These are phyloP conservation scores for Ischnus inquisitorius DNA, from an alignment of 2,888 invertebrate genomes.

Conservation along the genomic window DNA sequence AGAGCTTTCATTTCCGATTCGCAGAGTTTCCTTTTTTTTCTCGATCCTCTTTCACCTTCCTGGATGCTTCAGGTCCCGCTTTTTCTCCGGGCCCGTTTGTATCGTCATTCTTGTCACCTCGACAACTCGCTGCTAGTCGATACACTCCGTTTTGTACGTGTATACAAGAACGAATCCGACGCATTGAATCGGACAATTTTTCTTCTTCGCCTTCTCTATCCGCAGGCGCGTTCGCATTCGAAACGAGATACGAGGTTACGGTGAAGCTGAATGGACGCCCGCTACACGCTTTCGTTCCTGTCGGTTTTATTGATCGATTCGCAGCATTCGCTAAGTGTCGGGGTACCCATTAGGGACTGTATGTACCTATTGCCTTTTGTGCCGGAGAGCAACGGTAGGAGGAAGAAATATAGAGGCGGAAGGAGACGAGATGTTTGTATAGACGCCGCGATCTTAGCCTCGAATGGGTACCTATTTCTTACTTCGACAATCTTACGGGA, in stretches of 20 bases:
- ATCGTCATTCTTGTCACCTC: slow-evolving; percentile 18
- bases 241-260: slow-evolving; percentile 35
- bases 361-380: slow-evolving; percentile 61
- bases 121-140: slow-evolving; percentile 22
- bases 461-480: slow-evolving; percentile 33
- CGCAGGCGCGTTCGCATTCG: slow-evolving; percentile 22
- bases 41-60: slow-evolving; percentile 18
- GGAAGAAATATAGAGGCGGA: not conserved
- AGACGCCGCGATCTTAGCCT: slow-evolving; percentile 37
- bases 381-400: slow-evolving; percentile 29
- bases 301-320: slow-evolving; percentile 72
- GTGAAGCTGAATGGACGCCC: slow-evolving; percentile 41
- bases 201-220: slow-evolving; percentile 53
- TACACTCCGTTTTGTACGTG: slow-evolving; percentile 32
- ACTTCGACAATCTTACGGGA: slow-evolving; percentile 9
- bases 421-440: slow-evolving; percentile 36
- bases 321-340: slow-evolving; percentile 65
- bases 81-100: slow-evolving; percentile 54
- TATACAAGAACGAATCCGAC: slow-evolving; percentile 47
- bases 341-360: slow-evolving; percentile 69
- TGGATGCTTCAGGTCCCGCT: slow-evolving; percentile 42
- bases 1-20: slow-evolving; percentile 63
- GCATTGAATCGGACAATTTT: slow-evolving; percentile 69
- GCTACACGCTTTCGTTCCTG: slow-evolving; percentile 58
- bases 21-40: slow-evolving; percentile 27